Percentiles rank a stretch among this genome's conserved stretches.
phyloP scores from a whole-genome alignment of 1,140 invertebrate genomes.

The Glomeris maerens region DNA sequence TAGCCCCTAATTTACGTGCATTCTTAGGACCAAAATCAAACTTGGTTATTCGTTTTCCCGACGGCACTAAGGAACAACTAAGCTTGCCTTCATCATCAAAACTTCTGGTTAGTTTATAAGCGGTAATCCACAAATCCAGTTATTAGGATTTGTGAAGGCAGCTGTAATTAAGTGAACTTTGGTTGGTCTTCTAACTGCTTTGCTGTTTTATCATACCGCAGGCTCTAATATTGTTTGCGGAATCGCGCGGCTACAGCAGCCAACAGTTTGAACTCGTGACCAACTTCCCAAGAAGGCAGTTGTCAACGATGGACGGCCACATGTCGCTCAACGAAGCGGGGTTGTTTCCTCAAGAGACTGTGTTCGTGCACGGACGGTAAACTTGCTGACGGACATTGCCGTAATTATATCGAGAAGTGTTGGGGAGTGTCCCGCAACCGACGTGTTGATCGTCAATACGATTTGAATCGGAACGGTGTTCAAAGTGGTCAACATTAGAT shows the following conservation, averaged over 20 bases:
- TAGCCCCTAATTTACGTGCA: neutral
- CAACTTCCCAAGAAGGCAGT: constrained; percentile 33
- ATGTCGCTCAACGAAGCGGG: constrained; percentile 32
- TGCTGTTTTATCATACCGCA: constrained; percentile 24
- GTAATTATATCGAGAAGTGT: too few species aligned
- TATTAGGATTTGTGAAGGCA: neutral
- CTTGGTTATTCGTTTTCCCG: constrained; percentile 32
- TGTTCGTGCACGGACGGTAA: constrained; percentile 32
- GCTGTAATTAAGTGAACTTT: neutral
- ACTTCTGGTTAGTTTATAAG: constrained; percentile 26
- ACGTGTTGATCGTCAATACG: too few species aligned
- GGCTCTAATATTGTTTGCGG: constrained; percentile 31
- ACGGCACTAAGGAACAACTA: constrained; percentile 31
- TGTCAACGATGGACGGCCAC: constrained; percentile 28
- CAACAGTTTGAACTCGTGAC: constrained; percentile 36
- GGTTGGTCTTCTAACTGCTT: neutral
- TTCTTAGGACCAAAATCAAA: constrained; percentile 26
- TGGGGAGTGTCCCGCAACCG: too few species aligned
- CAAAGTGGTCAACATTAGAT: too few species aligned
- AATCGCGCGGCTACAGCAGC: constrained; percentile 28
- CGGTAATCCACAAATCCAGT: neutral
- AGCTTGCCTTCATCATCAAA: constrained; percentile 32
- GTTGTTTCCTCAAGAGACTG: constrained; percentile 34
- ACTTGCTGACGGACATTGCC: too few species aligned
- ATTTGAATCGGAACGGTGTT: too few species aligned